These are phyloP conservation scores for Cebus imitator DNA, from an alignment of 2,113 vertebrate species.

Conservation along the genomic window DNA sequence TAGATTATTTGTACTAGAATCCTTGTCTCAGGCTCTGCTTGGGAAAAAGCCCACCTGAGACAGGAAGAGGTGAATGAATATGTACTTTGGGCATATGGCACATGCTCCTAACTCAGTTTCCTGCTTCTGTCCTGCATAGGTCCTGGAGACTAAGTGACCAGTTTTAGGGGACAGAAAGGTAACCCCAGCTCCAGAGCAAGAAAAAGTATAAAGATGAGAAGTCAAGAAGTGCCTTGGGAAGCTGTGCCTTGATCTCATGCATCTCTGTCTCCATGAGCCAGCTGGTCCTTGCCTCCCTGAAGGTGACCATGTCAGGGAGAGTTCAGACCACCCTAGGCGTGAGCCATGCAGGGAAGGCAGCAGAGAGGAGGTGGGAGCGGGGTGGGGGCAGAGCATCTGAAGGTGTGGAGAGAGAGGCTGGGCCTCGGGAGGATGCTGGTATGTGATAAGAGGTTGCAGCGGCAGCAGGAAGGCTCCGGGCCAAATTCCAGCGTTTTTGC, in stretches of 20 bases:
- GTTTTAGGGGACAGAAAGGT: neutral
- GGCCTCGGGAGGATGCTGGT: neutral
- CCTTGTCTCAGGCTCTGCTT: neutral
- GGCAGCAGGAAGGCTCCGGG: neutral
- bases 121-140: neutral
- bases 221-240: neutral
- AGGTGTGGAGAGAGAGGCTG: neutral
- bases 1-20: neutral
- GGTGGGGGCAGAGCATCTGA: neutral
- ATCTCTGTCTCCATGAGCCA: neutral
- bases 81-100: neutral
- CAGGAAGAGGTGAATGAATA: rapidly evolving
- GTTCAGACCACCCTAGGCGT: neutral
- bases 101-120: neutral
- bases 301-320: neutral
- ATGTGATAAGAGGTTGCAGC: neutral
- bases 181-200: neutral
- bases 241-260: rapidly evolving
- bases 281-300: neutral
- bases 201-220: rapidly evolving
- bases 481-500: conserved; percentile 36
- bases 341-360: neutral
- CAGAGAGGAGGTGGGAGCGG: neutral
- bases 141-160: neutral
- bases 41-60: neutral